Conservation (phyloP, 2,888 invertebrate species). For the Pemphredon lugubris region DNA sequence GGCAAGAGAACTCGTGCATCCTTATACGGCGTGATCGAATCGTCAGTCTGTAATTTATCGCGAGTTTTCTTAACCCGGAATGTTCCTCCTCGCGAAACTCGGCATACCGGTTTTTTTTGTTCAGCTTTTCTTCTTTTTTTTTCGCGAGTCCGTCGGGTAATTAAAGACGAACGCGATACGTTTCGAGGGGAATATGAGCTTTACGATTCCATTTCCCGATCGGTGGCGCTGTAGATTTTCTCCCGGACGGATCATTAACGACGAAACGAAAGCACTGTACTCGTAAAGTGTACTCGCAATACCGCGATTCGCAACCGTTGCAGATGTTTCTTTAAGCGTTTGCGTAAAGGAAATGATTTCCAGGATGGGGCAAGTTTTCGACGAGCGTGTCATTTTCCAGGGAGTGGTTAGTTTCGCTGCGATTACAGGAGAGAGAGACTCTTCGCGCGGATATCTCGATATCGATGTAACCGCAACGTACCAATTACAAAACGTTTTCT, state of each 20-base stretch:
- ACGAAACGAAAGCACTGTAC: too few relatives aligned
- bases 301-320: too few relatives aligned
- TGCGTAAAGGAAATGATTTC: too few relatives aligned
- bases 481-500: slow-evolving; percentile 24
- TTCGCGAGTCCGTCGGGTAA: slow-evolving; percentile 17
- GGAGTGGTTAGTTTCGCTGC: too few relatives aligned
- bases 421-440: too few relatives aligned
- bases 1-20: slow-evolving; percentile 51
- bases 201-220: too few relatives aligned
- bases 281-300: too few relatives aligned
- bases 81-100: slow-evolving; percentile 49
- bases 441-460: slow-evolving; percentile 33
- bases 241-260: too few relatives aligned
- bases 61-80: slow-evolving; percentile 56
- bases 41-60: slow-evolving; percentile 63
- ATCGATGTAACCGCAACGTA: slow-evolving; percentile 38
- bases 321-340: too few relatives aligned
- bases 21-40: slow-evolving; percentile 62
- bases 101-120: slow-evolving; percentile 46
- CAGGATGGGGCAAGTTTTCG: too few relatives aligned
- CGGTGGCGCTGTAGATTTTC: too few relatives aligned
- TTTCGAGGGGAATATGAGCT: slow-evolving; percentile 38
- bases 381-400: too few relatives aligned
- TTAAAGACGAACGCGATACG: slow-evolving; percentile 36
- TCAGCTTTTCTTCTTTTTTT: not conserved